Conservation (phyloP, 2,888 invertebrate species). For the Pachydiplax longipennis region DNA sequence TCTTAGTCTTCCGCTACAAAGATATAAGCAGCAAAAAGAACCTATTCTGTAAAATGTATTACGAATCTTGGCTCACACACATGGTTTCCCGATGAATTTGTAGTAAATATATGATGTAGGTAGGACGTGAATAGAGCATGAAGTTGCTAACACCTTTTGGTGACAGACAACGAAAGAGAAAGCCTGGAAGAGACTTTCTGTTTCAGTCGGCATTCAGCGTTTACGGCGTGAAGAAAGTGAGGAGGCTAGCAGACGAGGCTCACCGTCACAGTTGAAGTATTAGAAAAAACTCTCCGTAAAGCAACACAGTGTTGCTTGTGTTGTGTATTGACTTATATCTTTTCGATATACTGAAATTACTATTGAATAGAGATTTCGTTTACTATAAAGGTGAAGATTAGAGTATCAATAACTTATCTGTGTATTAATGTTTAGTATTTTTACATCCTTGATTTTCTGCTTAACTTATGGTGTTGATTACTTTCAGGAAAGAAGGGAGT, state of each 20-base stretch:
- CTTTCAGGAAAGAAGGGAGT: constrained; percentile 16
- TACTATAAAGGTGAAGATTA: too few relatives aligned
- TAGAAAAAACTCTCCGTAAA: too few relatives aligned
- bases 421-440: too few relatives aligned
- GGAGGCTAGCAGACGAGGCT: neutral
- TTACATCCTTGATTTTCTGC: neutral
- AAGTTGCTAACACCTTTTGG: constrained; percentile 5
- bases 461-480: neutral
- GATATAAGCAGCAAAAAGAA: neutral
- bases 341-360: too few relatives aligned
- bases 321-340: neutral
- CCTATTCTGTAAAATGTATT: neutral
- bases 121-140: neutral
- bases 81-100: neutral
- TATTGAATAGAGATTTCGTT: too few relatives aligned
- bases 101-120: neutral
- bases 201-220: constrained; percentile 16
- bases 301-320: neutral
- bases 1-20: neutral
- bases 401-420: too few relatives aligned
- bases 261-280: neutral
- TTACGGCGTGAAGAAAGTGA: constrained; percentile 37
- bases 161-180: constrained; percentile 37
- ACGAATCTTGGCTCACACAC: neutral
- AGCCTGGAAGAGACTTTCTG: constrained; percentile 23